These are phyloP conservation scores for Calyptomena viridis DNA, from an alignment of 2,113 vertebrate species.

Conservation along the genomic window DNA sequence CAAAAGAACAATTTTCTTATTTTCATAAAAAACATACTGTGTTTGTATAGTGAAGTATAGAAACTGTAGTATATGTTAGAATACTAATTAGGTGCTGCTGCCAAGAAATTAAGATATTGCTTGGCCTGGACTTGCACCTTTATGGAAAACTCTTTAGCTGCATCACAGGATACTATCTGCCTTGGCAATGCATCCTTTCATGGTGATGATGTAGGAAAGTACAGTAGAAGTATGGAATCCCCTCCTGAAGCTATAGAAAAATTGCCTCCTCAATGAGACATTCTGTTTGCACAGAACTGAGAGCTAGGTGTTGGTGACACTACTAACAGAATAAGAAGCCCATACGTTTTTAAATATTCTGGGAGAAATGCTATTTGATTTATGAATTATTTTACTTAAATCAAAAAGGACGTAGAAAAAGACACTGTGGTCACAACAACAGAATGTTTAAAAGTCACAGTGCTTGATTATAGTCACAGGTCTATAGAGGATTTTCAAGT, in stretches of 20 bases:
- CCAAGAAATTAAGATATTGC: background rate
- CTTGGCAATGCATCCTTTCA: background rate
- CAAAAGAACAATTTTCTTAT: background rate
- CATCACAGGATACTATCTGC: background rate
- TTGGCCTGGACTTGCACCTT: background rate
- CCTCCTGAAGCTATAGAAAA: background rate
- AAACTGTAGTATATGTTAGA: background rate
- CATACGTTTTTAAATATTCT: background rate
- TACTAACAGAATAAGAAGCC: background rate
- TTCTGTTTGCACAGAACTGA: background rate
- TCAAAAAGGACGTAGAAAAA: background rate
- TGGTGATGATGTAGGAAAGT: background rate
- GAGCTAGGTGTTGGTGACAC: background rate
- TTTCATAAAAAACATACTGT: background rate
- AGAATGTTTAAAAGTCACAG: background rate
- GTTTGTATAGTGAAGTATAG: background rate
- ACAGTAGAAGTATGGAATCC: background rate
- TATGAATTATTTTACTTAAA: background rate
- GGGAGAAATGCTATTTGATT: background rate
- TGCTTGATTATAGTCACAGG: background rate
- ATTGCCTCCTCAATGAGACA: background rate
- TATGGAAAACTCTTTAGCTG: background rate
- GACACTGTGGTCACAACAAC: background rate
- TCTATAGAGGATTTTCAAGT: background rate
- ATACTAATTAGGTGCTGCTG: background rate